Conservation (phyloP, 2,888 invertebrate species). For the Temnothorax rugatulus region DNA sequence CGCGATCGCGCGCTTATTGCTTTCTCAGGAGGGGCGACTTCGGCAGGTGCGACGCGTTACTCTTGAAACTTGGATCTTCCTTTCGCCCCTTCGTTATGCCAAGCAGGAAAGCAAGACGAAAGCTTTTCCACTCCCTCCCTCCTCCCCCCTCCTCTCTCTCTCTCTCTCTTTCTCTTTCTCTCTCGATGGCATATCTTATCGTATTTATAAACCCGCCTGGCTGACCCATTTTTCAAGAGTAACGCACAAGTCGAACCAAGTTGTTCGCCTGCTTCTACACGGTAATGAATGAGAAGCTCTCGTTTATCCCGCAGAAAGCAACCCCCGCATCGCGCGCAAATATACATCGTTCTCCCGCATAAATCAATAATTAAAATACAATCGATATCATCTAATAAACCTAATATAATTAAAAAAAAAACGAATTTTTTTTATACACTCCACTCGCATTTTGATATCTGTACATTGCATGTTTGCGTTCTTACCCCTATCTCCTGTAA, state of each 20-base stretch:
- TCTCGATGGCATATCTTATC: slow-evolving; percentile 44
- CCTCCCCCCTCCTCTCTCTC: not conserved
- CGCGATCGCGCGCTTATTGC: not conserved
- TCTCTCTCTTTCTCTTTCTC: slow-evolving; percentile 2
- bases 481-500: not conserved
- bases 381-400: not conserved
- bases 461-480: not conserved
- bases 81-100: not conserved
- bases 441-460: not conserved
- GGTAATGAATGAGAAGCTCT: slow-evolving; percentile 10
- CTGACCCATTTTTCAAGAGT: slow-evolving; percentile 74
- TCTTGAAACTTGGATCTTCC: slow-evolving; percentile 29
- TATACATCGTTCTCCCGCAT: not conserved
- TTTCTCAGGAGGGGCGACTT: not conserved
- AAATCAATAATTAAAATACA: slow-evolving; percentile 3
- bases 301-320: not conserved
- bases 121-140: slow-evolving; percentile 25
- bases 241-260: slow-evolving; percentile 57
- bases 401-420: not conserved
- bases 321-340: not conserved
- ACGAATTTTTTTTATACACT: not conserved
- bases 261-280: slow-evolving; percentile 24
- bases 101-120: slow-evolving; percentile 22
- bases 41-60: slow-evolving; percentile 47
- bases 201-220: slow-evolving; percentile 73